Evolutionary conservation across 2,888 invertebrate genomes (phyloP).

Genomic region (Lordiphosa andalusiaca): DNA sequence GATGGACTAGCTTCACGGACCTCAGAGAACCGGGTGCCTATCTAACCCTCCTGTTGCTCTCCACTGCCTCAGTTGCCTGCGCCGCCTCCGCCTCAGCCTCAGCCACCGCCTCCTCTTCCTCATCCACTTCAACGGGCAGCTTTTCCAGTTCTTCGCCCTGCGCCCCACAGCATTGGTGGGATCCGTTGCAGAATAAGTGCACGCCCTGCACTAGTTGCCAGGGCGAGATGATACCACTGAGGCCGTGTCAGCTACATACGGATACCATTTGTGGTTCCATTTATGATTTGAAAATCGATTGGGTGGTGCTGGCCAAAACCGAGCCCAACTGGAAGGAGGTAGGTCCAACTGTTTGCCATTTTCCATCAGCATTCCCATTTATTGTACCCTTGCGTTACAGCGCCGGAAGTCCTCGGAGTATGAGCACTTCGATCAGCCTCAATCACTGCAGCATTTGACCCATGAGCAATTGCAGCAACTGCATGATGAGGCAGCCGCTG

Average conservation of each 20-base stretch:
- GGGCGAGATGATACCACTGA: constrained; percentile 84
- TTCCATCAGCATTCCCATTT: no score
- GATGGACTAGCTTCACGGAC: constrained; percentile 34
- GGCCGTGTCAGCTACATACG: constrained; percentile 88
- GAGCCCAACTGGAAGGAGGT: constrained; percentile 81
- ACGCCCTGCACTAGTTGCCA: constrained; percentile 87
- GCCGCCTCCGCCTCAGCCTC: constrained; percentile 49
- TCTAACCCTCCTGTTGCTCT: constrained; percentile 64
- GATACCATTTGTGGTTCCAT: constrained; percentile 88
- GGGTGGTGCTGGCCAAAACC: constrained; percentile 82
- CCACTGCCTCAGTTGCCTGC: constrained; percentile 75
- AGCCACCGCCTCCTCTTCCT: constrained; percentile 36
- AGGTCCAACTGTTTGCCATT: constrained; percentile 14
- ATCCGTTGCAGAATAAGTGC: constrained; percentile 84
- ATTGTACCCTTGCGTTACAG: constrained; percentile 40
- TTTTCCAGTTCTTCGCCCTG: constrained; percentile 67
- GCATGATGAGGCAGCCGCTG: constrained; percentile 76
- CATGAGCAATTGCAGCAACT: constrained; percentile 76
- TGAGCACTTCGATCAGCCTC: constrained; percentile 55
- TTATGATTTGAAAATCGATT: constrained; percentile 84
- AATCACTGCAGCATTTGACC: constrained; percentile 68
- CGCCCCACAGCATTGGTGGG: constrained; percentile 86
- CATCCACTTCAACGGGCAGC: constrained; percentile 34
- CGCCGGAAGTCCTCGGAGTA: constrained; percentile 78
- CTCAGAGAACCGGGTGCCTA: constrained; percentile 38